A percentile compares a stretch with the other conserved stretches of the same genome.
These are phyloP conservation scores for Mormyrops attenuatus DNA, from an alignment of 2,797 vertebrate species.

Conservation along the genomic window DNA sequence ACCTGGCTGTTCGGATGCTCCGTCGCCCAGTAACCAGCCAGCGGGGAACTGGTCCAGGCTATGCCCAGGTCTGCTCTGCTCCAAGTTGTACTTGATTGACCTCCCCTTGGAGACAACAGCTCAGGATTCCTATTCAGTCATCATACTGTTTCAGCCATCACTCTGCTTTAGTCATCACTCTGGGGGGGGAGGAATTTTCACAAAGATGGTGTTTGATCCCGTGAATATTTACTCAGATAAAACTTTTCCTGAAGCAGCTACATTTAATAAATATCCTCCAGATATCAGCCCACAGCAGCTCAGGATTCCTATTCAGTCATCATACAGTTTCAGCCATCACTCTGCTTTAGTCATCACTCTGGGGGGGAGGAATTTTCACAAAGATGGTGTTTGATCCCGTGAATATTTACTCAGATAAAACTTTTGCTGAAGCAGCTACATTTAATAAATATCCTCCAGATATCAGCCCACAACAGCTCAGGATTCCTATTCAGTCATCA, in stretches of 20 bases:
- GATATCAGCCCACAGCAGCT: neutral
- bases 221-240: neutral
- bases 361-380: neutral
- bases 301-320: neutral
- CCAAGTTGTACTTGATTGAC: neutral
- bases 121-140: neutral
- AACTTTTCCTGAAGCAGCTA: neutral
- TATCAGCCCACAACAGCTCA: neutral
- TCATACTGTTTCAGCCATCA: neutral
- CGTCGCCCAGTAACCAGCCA: neutral
- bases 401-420: neutral
- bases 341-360: neutral
- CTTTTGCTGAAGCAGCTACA: neutral
- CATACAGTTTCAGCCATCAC: neutral
- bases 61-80: neutral
- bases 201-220: neutral
- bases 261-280: neutral
- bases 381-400: neutral
- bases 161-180: neutral
- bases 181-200: neutral
- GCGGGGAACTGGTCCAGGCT: neutral
- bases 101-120: neutral
- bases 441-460: neutral
- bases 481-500: neutral
- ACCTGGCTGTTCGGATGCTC: slow-evolving; percentile 6